Base-by-base conservation (phyloP, 2,113 vertebrate genomes). In the Formicarius rufipectus region DNA sequence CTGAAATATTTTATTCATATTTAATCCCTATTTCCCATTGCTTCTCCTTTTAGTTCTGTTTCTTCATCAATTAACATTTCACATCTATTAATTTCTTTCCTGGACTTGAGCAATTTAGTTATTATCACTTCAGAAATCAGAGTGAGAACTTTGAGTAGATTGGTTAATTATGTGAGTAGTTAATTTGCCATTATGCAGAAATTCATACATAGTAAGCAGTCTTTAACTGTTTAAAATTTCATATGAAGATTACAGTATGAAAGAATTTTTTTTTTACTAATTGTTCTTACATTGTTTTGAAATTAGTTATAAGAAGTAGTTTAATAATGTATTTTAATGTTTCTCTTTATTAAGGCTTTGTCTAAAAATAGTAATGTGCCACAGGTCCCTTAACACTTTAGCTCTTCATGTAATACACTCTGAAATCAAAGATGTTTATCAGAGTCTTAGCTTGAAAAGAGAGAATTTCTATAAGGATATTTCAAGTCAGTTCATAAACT, bases 111-210 rank as follows among this genome's bases (percentile, higher is more conserved):
- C 91, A 92, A 95, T 98, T 97, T 94, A 84, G 63, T 89, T 94
- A 97, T 93, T 96, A 97, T 69, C 96, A 95, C 93, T 97, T 97
- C 91, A 95, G 86, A 97, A 96, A 97, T 95, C 94, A 91, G 87
- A 79, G 28, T 66, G 45, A 93, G 72, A 95, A 95, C 59, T 90
- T 75, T 24, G 42, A 93, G 67, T 33, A 93, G 80, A 86, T 95
- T 87, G 50, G 80, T 93, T 97, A 97, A 97, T 97, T 97, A 92
- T 60, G 4, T 58, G 55, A 95, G 91, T 90, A 89, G 83, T 77
- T 97, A 95, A 96, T 96, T 96, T 95, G 58, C 52, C 72, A 62
- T 92, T 92, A 68, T 22, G 6, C 53, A 79, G 82, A 84, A 92
- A 89, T 86, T 93, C 68, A 90, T 93, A 76, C 74, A 71, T 86